Percentiles rank a stretch among this genome's conserved stretches.
Evolutionary conservation across 2,113 vertebrate genomes (phyloP).

Genomic region (Lepus timidus): DNA sequence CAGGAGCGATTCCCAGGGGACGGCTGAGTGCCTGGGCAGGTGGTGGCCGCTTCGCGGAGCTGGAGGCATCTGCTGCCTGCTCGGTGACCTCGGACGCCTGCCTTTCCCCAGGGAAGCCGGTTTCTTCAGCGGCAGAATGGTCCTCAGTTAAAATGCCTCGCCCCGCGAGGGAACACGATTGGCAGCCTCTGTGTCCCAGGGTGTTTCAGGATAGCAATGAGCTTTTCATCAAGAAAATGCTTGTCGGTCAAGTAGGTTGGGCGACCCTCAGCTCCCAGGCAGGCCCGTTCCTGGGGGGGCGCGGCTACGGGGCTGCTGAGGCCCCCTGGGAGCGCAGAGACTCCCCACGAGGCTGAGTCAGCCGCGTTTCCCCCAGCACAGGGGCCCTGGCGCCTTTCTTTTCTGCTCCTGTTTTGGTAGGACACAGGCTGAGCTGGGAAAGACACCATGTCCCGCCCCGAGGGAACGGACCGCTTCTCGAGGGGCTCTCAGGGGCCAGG

Average conservation of each 20-base stretch:
- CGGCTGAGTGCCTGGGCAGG: not conserved
- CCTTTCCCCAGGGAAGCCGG: not conserved
- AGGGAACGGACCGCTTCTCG: not conserved
- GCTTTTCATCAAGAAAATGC: not conserved
- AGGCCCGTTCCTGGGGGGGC: not conserved
- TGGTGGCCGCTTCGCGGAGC: not conserved
- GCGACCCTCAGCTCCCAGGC: too few species aligned
- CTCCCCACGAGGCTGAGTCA: not conserved
- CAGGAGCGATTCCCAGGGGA: not conserved
- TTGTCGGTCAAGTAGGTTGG: not conserved
- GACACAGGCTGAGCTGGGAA: not conserved
- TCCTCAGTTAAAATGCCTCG: not conserved
- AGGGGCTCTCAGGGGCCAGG: not conserved
- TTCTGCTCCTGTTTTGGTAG: not conserved
- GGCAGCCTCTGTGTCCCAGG: not conserved
- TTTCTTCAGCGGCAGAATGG: not conserved
- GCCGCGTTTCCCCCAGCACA: not conserved
- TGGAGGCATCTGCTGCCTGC: not conserved
- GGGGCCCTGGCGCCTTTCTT: not conserved
- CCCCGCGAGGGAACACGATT: not conserved
- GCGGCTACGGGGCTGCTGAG: not conserved
- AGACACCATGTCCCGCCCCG: not conserved
- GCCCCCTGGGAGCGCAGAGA: not conserved
- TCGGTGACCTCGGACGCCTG: rapidly evolving
- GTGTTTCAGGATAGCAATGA: not conserved